Percentiles rank a stretch among this genome's conserved stretches.
Evolutionary conservation across 2,113 vertebrate genomes (phyloP).

Genomic region (Pituophis catenifer): DNA sequence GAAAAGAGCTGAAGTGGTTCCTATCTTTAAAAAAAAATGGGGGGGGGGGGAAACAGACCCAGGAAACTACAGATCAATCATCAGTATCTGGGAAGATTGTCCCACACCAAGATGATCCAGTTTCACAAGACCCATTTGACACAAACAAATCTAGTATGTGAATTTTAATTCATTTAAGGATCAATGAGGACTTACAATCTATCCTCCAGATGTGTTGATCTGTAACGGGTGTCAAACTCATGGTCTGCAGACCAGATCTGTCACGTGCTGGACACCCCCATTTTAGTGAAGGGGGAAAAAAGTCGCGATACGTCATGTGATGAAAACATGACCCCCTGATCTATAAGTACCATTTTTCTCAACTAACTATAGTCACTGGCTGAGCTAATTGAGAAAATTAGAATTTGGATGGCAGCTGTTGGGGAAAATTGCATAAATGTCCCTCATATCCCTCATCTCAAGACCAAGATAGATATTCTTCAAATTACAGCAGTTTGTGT

Average conservation of each 20-base stretch:
- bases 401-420: neutral
- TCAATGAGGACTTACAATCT: neutral
- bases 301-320: no score
- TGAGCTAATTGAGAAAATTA: neutral
- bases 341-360: no score
- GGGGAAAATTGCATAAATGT: neutral
- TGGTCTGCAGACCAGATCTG: fast-evolving
- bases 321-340: no score
- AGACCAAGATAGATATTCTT: neutral
- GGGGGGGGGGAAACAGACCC: no score
- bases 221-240: neutral
- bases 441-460: neutral
- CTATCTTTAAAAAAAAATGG: no score
- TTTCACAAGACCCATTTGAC: neutral
- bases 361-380: neutral
- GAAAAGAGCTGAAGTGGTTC: no score
- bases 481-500: neutral
- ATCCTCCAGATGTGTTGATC: neutral
- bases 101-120: neutral
- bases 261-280: no score
- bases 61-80: no score
- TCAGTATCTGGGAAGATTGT: no score
- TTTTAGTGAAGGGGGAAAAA: no score
- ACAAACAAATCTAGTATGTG: neutral
- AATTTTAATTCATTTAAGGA: neutral